Percentiles rank a stretch among this genome's conserved stretches.
Conservation (phyloP, 1,140 invertebrate genomes). For the Lordiphosa clarofinis region DNA sequence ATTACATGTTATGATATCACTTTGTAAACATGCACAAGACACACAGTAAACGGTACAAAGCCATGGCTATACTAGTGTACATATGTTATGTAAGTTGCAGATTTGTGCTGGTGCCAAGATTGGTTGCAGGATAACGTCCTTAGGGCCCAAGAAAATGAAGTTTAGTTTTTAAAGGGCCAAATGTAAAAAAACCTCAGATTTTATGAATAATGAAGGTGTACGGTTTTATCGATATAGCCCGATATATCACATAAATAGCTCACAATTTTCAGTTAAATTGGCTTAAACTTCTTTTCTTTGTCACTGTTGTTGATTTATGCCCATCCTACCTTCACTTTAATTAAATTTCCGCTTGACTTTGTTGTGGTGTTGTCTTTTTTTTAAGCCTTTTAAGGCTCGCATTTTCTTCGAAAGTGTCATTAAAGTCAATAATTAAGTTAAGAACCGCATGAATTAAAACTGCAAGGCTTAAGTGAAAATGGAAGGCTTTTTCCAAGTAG, state of each 20-base stretch:
- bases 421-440: constrained; percentile 50
- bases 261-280: not conserved
- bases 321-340: constrained; percentile 5
- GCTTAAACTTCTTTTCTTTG: not conserved
- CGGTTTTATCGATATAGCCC: no score
- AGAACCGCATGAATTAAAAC: constrained; percentile 34
- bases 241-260: no score
- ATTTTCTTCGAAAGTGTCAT: constrained; percentile 21
- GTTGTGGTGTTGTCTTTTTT: constrained; percentile 1
- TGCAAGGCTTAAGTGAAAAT: constrained; percentile 11
- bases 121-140: no score
- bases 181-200: no score
- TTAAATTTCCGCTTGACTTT: constrained; percentile 15
- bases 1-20: constrained; percentile 24
- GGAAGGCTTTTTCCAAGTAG: constrained; percentile 1
- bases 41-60: not conserved
- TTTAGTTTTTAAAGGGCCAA: no score
- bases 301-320: not conserved
- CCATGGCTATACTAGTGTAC: not conserved
- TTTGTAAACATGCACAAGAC: constrained; percentile 1
- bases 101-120: not conserved
- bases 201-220: no score
- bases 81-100: not conserved
- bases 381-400: constrained; percentile 11
- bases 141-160: no score